Evolutionary conservation across 1,140 invertebrate genomes (phyloP), one percentile per base, ranked within the genome.

Genomic region (Anastrepha ludens): DNA sequence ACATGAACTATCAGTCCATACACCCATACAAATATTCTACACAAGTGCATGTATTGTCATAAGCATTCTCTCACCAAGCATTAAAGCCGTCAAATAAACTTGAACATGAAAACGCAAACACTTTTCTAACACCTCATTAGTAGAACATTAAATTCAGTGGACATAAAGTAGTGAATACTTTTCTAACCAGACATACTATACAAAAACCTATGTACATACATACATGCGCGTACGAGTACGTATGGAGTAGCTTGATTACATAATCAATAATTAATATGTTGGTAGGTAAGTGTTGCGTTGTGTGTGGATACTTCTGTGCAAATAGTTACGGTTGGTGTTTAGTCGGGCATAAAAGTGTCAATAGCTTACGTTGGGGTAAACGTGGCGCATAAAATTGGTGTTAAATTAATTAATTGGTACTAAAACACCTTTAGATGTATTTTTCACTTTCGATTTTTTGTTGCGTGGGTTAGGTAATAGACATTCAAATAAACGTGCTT

Each of bases 391-490:
- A 74, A 74, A 74, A 74, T 74, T 74, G 41, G 67, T 74, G 67
- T 74, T 74, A 74, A 74, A 74, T 74, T 74, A 74, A 74, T 74
- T 74, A 74, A 74, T 74, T 74, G 67, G 67, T 47, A 74, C 44
- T 74, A 74, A 74, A 74, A 74, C 41, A 74, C 67, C 67, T 6
- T 17, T 41, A 74, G 41, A 3, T 4, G 0, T 47, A n/a, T 55
- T 55, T 55, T 55, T 55, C 39, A 74, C 15, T 13, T n/a, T 41
- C 67, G 15, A 5, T 1, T 11, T 47, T 47, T 6, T 74, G 67
- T 74, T 47, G 39, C 67, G 67, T 74, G 41, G 44, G 15, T 17
- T 17, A 74, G 41, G 41, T 41, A 8, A 11, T 44, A 74, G 15
- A 13, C 15, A 74, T 74, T 44, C 44, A 44, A 41, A 41, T 44